Evolutionary conservation across 2,797 vertebrate species (phyloP).

Genomic region (Choloepus didactylus): DNA sequence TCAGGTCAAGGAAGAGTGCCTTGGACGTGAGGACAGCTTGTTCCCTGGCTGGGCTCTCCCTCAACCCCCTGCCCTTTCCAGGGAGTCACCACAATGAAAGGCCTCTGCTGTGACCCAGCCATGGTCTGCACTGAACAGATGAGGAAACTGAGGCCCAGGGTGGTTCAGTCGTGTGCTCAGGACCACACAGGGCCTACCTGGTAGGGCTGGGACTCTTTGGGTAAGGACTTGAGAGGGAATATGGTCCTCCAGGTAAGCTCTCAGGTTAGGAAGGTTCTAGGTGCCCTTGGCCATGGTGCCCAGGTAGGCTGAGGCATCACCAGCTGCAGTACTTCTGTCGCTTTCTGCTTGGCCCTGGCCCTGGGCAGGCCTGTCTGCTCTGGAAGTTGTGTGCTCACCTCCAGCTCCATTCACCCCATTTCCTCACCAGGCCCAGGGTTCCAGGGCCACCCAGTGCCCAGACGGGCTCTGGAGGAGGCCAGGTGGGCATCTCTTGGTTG

Average conservation of each 20-base stretch:
- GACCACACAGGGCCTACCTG: accelerated
- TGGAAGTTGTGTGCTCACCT: background rate
- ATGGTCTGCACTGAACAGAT: background rate
- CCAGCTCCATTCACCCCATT: too few relatives aligned
- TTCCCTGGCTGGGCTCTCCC: background rate
- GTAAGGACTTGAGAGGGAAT: background rate
- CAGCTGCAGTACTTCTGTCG: background rate
- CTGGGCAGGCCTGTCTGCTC: background rate
- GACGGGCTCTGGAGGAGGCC: background rate
- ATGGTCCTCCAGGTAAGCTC: background rate
- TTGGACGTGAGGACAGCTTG: background rate
- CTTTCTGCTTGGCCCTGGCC: background rate
- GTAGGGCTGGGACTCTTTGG: too few relatives aligned
- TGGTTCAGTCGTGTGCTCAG: background rate
- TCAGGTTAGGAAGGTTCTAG: background rate
- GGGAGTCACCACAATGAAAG: background rate
- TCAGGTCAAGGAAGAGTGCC: background rate
- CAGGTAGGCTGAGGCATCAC: background rate
- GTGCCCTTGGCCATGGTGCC: background rate
- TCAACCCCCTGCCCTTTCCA: background rate
- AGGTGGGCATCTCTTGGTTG: background rate
- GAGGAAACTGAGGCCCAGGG: background rate
- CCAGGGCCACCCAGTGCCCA: background rate
- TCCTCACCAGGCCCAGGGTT: background rate
- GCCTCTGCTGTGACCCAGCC: background rate